Conservation (phyloP, 2,888 invertebrate genomes). For the Pachycephus smyrnensis region DNA sequence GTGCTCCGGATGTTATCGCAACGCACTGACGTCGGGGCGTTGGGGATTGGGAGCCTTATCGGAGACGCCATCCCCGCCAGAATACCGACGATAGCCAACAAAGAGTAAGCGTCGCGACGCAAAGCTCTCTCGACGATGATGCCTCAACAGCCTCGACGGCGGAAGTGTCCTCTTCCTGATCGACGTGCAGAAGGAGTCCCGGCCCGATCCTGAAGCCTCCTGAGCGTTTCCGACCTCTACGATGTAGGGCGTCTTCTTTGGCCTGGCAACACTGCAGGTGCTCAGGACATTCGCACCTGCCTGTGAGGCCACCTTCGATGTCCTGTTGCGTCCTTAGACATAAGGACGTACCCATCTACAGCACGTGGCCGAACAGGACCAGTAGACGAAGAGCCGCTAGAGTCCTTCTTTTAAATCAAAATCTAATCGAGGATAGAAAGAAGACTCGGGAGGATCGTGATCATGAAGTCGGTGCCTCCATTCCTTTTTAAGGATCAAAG, state of each 20-base stretch:
- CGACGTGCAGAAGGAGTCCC: slow-evolving; percentile 37
- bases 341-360: slow-evolving; percentile 40
- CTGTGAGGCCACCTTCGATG: slow-evolving; percentile 39
- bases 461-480: slow-evolving; percentile 49
- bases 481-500: slow-evolving; percentile 31
- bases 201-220: slow-evolving; percentile 48
- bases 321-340: slow-evolving; percentile 48
- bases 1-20: slow-evolving; percentile 91
- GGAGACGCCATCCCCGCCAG: slow-evolving; percentile 70
- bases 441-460: slow-evolving; percentile 27
- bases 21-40: slow-evolving; percentile 77
- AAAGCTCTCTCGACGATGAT: slow-evolving; percentile 60
- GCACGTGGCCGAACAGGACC: slow-evolving; percentile 54
- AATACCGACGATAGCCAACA: slow-evolving; percentile 17
- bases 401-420: not conserved
- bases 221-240: slow-evolving; percentile 40
- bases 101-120: slow-evolving; percentile 53
- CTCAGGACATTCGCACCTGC: slow-evolving; percentile 47
- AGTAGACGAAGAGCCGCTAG: slow-evolving; percentile 21
- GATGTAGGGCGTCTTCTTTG: slow-evolving; percentile 31
- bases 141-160: slow-evolving; percentile 46
- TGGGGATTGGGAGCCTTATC: slow-evolving; percentile 73
- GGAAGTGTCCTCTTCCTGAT: slow-evolving; percentile 56
- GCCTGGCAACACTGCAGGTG: slow-evolving; percentile 46
- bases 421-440: not conserved